A percentile compares a stretch with the other conserved stretches of the same genome.
These are phyloP conservation scores for Dorcus hopei DNA, from an alignment of 2,888 invertebrate species.

Conservation along the genomic window DNA sequence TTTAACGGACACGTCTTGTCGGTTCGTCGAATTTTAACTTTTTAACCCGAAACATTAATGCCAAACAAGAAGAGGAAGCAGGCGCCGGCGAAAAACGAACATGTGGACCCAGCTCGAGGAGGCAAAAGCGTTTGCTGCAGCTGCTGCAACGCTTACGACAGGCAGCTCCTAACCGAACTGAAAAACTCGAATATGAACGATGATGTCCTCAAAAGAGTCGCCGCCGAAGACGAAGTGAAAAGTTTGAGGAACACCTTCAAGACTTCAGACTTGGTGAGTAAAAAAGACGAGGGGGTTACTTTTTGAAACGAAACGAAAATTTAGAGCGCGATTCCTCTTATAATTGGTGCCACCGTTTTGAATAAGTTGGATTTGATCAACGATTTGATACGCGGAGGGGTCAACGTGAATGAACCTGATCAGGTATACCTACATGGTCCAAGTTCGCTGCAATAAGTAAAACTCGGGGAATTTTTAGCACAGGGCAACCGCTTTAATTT, in stretches of 20 bases:
- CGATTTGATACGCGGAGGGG: conserved; percentile 40
- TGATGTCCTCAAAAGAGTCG: conserved; percentile 31
- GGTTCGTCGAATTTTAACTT: too few relatives aligned
- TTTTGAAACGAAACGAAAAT: not conserved
- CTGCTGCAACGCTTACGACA: too few relatives aligned
- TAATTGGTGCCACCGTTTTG: conserved; percentile 42
- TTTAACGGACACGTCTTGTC: too few relatives aligned
- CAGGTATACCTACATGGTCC: conserved; percentile 29
- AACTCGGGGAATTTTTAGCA: conserved; percentile 31
- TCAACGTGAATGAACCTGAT: conserved; percentile 37
- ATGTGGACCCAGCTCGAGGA: not conserved
- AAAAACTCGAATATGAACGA: not conserved
- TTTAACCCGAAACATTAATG: conserved; percentile 20
- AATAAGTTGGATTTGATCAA: conserved; percentile 42
- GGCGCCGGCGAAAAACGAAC: conserved; percentile 9
- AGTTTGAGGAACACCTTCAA: conserved; percentile 37
- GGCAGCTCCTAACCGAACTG: too few relatives aligned
- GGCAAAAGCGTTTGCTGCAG: too few relatives aligned
- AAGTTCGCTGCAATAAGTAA: not conserved
- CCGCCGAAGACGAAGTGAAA: conserved; percentile 37
- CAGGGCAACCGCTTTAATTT: conserved; percentile 44
- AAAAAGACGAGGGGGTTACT: not conserved
- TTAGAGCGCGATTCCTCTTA: conserved; percentile 31
- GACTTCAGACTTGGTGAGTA: conserved; percentile 41
- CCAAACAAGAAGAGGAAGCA: conserved; percentile 29